Base-by-base conservation (phyloP, 2,888 invertebrate species). In the Galeopsomyia nigrocyanea region DNA sequence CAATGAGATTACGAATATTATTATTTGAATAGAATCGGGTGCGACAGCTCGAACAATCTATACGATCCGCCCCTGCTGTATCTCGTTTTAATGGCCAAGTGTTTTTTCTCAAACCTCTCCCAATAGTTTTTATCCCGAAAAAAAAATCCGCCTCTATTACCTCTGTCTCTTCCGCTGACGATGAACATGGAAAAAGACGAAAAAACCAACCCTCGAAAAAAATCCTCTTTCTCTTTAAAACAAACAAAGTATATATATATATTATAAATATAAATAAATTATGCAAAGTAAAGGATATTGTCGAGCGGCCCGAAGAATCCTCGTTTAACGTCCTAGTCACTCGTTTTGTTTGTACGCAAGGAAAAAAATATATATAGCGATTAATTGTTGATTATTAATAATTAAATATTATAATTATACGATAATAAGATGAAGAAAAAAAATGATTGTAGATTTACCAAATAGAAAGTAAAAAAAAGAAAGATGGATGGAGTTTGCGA, bases 371-470 rank as follows among this genome's bases (percentile, higher is more conserved):
- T 74, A 77, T 62, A 74, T 76, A 71, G 67, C 71, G 74, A 75
- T 75, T 74, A 75, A 77, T 77, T 75, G 73, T 76, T 77, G 75
- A 73, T 74, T 77, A 77, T 72, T 77, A 75, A 77, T 75, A 76
- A 74, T 75, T 75, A 75, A 76, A 77, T 75, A 76, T 75, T 74
- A 76, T 75, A 73, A 74, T 75, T 77, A 75, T 71, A 71, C 17
- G 61, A 75, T 75, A 73, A 62, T 61, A 67, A 73, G 68, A 74
- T 73, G 67, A 73, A 73, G 19, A 70, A 68, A 62, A 73, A 68
- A 62, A 75, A 72, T 72, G 63, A 75, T 75, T 72, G 69, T 75
- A 75, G 75, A 69, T 75, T 63, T 75, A 75, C 65, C 63, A 72
- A 68, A 74, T 70, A 73, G 73, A 73, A 71, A 73, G 71, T 67